Conservation (phyloP, 2,113 vertebrate genomes). For the Micronisus gabar region DNA sequence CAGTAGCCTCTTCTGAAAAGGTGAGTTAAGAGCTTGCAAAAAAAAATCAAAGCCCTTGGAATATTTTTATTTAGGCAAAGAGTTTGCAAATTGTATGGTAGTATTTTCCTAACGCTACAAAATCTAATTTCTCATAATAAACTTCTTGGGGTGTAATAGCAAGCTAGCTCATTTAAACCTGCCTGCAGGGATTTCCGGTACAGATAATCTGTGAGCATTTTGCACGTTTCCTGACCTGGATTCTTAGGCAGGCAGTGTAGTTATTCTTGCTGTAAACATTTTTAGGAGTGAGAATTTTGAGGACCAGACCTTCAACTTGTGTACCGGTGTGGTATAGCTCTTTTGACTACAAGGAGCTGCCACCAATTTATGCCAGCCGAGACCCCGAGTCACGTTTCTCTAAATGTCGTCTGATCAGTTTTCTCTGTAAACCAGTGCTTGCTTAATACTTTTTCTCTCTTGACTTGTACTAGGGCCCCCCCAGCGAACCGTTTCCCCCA, state of each 20-base stretch:
- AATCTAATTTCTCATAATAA: not conserved
- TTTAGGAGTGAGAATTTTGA: not conserved
- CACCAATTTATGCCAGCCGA: not conserved
- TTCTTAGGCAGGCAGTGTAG: not conserved
- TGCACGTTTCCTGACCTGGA: not conserved
- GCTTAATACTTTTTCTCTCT: not conserved
- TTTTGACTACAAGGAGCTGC: not conserved
- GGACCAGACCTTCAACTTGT: not conserved
- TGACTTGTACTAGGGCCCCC: constrained; percentile 75
- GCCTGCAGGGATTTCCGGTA: not conserved
- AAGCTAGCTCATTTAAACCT: constrained; percentile 1
- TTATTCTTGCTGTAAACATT: not conserved
- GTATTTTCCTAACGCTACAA: not conserved
- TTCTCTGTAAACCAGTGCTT: not conserved
- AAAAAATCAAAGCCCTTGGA: not conserved
- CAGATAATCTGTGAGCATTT: not conserved
- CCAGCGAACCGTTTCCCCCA: constrained; percentile 76
- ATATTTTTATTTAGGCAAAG: not conserved
- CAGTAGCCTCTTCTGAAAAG: not conserved
- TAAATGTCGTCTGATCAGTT: not conserved
- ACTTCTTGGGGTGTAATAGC: not conserved
- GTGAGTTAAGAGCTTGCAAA: not conserved
- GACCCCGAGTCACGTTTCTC: not conserved
- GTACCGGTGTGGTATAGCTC: not conserved
- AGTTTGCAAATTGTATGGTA: not conserved